phyloP scores from a whole-genome alignment of 2,113 vertebrate genomes.

The Oreotrochilus melanogaster region DNA sequence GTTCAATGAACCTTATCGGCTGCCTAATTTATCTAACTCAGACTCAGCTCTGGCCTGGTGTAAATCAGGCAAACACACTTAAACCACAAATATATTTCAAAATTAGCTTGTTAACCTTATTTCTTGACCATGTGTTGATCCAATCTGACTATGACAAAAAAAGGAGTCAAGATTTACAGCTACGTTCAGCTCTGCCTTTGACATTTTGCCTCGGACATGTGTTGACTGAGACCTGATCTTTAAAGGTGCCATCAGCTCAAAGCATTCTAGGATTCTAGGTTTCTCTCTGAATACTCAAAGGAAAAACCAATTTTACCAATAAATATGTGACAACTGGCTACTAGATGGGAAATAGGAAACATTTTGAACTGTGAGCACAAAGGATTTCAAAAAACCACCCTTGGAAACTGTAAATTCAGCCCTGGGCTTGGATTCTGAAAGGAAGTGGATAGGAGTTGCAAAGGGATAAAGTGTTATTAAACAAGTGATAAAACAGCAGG shows the following conservation, averaged over 20 bases:
- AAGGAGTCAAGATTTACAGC: neutral
- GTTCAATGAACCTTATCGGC: neutral
- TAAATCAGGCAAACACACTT: neutral
- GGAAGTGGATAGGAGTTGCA: neutral
- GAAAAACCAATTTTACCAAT: neutral
- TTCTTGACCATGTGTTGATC: neutral
- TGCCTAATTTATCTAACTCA: neutral
- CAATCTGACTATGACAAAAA: neutral
- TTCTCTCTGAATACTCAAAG: neutral
- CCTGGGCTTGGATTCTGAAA: neutral
- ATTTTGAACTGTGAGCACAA: neutral
- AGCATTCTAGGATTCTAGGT: neutral
- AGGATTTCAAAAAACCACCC: neutral
- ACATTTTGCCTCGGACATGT: neutral
- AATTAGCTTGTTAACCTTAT: neutral
- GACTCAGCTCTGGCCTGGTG: neutral
- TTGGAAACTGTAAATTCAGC: neutral
- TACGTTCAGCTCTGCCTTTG: neutral
- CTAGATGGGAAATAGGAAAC: neutral
- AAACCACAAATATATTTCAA: neutral
- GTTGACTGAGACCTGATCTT: neutral
- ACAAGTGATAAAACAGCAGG: neutral
- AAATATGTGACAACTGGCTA: neutral
- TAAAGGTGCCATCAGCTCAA: neutral
- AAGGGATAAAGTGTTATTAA: neutral